A percentile compares a stretch with the other conserved stretches of the same genome.
phyloP scores from a whole-genome alignment of 2,888 invertebrate genomes.

The Drosophila eohydei region DNA sequence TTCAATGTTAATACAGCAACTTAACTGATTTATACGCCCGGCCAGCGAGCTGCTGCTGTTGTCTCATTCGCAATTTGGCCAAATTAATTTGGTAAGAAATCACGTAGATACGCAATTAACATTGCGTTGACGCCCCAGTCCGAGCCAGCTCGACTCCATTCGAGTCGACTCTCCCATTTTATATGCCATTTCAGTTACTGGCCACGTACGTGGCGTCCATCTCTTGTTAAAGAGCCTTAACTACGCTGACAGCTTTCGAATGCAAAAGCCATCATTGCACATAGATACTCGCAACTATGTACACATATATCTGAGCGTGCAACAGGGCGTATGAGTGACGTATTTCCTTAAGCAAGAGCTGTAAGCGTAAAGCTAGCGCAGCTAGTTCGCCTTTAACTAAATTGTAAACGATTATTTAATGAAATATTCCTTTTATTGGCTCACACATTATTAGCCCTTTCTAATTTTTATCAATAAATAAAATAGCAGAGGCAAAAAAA shows the following conservation, averaged over 20 bases:
- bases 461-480: conserved; percentile 37
- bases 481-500: conserved; percentile 27
- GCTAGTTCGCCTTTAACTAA: background rate
- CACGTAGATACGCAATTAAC: conserved; percentile 84
- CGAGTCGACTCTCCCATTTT: conserved; percentile 23
- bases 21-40: conserved; percentile 71
- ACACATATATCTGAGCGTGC: conserved; percentile 10
- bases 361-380: background rate
- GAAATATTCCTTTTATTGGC: conserved; percentile 3
- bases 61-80: conserved; percentile 74
- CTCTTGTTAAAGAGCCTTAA: conserved; percentile 70
- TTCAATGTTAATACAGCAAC: conserved; percentile 80
- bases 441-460: conserved; percentile 1
- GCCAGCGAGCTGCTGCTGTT: conserved; percentile 4
- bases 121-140: conserved; percentile 59
- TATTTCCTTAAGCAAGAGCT: background rate
- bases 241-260: conserved; percentile 73
- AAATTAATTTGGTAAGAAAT: conserved; percentile 84
- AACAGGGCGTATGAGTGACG: conserved; percentile 18
- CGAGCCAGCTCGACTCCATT: conserved; percentile 6
- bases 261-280: conserved; percentile 42
- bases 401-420: background rate
- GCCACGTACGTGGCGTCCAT: conserved; percentile 69
- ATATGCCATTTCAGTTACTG: conserved; percentile 53
- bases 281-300: conserved; percentile 5